Percentiles rank a stretch among this genome's conserved stretches.
These are phyloP conservation scores for Dugesia japonica DNA, from an alignment of 2,888 invertebrate genomes.

Conservation along the genomic window DNA sequence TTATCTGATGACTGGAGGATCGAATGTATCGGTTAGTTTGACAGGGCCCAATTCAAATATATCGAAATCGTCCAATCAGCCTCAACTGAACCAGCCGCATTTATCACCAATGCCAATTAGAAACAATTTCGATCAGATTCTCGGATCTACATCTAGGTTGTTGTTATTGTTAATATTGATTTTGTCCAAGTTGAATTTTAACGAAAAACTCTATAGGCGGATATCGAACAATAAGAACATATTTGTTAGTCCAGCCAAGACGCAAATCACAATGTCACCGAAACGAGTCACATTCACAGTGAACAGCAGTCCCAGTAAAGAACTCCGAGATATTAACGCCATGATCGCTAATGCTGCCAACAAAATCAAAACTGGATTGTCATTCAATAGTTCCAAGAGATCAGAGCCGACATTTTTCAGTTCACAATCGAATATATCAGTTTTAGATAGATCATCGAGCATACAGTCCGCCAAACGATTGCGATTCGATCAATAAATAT, in stretches of 20 bases:
- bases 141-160: not conserved
- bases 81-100: not conserved
- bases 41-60: not conserved
- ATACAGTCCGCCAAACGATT: not conserved
- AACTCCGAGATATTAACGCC: conserved; percentile 24
- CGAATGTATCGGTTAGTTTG: conserved; percentile 12
- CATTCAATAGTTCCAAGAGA: conserved; percentile 5
- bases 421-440: not conserved
- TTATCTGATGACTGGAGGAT: not conserved
- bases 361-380: not conserved
- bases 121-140: not conserved
- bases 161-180: not conserved
- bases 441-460: not conserved
- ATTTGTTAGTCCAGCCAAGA: conserved; percentile 28
- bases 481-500: not conserved
- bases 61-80: not conserved
- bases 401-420: conserved; percentile 3
- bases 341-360: conserved; percentile 29
- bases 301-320: conserved; percentile 30
- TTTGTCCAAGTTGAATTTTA: not conserved
- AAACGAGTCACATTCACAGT: conserved; percentile 28
- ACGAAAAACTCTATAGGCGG: not conserved
- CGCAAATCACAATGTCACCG: conserved; percentile 16
- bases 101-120: conserved; percentile 5
- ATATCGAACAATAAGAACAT: conserved; percentile 22